Percentiles rank a stretch among this genome's conserved stretches.
Evolutionary conservation across 2,888 invertebrate genomes (phyloP).

Genomic region (Lamellibrachia satsuma): DNA sequence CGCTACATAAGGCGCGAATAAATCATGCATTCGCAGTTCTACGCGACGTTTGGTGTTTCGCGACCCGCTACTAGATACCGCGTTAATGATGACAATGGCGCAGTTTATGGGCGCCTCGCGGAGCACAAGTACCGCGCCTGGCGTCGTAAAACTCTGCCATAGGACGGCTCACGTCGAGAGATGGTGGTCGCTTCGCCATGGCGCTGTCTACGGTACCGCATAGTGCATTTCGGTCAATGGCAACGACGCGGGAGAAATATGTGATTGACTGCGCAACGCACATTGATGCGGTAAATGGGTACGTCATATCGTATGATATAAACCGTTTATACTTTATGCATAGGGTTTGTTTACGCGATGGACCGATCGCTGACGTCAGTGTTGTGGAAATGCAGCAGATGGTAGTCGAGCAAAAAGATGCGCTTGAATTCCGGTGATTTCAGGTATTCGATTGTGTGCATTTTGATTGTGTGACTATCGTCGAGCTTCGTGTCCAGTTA

Average conservation of each 20-base stretch:
- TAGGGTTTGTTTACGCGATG: not conserved
- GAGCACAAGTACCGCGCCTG: not conserved
- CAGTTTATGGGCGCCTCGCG: not conserved
- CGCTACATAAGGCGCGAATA: not conserved
- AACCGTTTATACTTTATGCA: not conserved
- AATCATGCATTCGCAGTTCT: not conserved
- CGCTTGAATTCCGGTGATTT: not conserved
- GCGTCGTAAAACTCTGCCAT: not conserved
- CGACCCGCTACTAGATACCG: not conserved
- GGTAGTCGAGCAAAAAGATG: not conserved
- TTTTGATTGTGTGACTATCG: not conserved
- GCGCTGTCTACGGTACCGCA: not conserved
- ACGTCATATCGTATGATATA: not conserved
- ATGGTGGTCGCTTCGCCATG: not conserved
- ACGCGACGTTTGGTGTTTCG: not conserved
- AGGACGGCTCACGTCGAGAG: not conserved
- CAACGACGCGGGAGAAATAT: not conserved
- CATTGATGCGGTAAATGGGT: not conserved
- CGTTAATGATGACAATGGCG: not conserved
- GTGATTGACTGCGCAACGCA: not conserved
- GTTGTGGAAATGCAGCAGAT: not conserved
- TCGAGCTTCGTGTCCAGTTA: not conserved
- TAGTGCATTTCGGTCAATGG: not conserved
- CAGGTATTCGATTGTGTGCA: not conserved
- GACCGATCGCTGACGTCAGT: not conserved